Conservation (phyloP, 2,797 vertebrate genomes). For the Spea hammondii region DNA sequence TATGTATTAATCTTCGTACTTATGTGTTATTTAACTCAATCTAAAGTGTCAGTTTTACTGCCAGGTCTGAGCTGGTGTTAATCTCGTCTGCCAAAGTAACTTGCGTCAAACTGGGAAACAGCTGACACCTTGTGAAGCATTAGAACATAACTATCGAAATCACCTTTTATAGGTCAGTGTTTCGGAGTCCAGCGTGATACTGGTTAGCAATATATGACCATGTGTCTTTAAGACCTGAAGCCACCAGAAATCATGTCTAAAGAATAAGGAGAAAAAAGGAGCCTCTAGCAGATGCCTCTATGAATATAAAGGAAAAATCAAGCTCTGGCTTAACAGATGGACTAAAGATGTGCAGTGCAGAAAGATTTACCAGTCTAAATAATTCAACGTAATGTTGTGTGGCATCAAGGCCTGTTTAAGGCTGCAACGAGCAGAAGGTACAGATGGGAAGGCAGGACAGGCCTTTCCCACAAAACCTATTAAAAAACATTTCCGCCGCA, state of each 20-base stretch:
- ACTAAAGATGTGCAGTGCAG: constrained; percentile 91
- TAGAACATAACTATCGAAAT: constrained; percentile 11
- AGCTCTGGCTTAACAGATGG: constrained; percentile 86
- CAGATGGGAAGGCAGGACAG: constrained; percentile 77
- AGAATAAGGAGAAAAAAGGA: constrained; percentile 64
- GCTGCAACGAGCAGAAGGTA: constrained; percentile 70
- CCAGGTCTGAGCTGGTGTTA: constrained; percentile 34
- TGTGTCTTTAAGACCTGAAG: constrained; percentile 40
- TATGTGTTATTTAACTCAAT: constrained; percentile 27
- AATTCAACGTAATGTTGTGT: constrained; percentile 84
- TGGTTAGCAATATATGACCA: constrained; percentile 20
- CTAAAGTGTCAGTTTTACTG: constrained; percentile 43
- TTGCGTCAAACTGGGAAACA: constrained; percentile 39
- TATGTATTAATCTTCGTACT: constrained; percentile 40
- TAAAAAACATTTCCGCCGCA: constrained; percentile 68
- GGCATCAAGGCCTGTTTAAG: constrained; percentile 69
- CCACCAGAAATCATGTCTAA: constrained; percentile 68
- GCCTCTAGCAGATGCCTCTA: constrained; percentile 73
- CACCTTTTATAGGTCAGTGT: constrained; percentile 16
- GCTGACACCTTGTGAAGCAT: constrained; percentile 36
- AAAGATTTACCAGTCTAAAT: constrained; percentile 97
- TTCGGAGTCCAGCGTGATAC: neutral
- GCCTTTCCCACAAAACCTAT: constrained; percentile 74
- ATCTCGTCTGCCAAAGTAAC: constrained; percentile 43
- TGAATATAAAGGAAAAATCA: constrained; percentile 73